Evolutionary conservation across 2,797 vertebrate genomes (phyloP).

Genomic region (Enteromius treurensis): DNA sequence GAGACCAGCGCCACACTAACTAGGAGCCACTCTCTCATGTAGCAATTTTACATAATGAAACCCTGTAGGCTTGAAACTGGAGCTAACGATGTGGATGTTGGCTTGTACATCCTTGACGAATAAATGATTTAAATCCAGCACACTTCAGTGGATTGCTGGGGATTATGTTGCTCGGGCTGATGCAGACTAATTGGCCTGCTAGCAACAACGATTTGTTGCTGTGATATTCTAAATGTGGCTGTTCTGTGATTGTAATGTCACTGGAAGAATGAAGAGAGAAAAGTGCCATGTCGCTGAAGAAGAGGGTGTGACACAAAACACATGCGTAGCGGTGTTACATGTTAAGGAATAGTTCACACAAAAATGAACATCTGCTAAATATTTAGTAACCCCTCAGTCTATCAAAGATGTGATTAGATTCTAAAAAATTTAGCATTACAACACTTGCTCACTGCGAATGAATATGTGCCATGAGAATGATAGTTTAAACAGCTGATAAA

Average conservation of each 20-base stretch:
- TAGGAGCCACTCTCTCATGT: slow-evolving; percentile 49
- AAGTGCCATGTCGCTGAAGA: background rate
- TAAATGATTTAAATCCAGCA: slow-evolving; percentile 63
- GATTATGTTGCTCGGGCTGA: slow-evolving; percentile 60
- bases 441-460: background rate
- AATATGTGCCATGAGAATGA: background rate
- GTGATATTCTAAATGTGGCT: slow-evolving; percentile 53
- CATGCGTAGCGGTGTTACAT: background rate
- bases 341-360: background rate
- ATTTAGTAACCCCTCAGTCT: background rate
- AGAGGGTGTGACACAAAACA: background rate
- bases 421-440: background rate
- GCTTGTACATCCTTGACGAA: slow-evolving; percentile 56
- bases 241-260: slow-evolving; percentile 31
- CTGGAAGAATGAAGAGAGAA: slow-evolving; percentile 20
- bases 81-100: slow-evolving; percentile 71
- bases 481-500: background rate
- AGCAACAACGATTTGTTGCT: slow-evolving; percentile 51
- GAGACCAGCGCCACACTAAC: slow-evolving; percentile 51
- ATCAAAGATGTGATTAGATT: background rate
- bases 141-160: slow-evolving; percentile 59
- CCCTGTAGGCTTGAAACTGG: slow-evolving; percentile 62
- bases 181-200: slow-evolving; percentile 56
- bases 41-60: slow-evolving; percentile 63
- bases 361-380: background rate